A percentile compares a stretch with the other conserved stretches of the same genome.
These are phyloP conservation scores for Hyperoplus lanceolatus DNA, from an alignment of 2,797 vertebrate genomes.

Conservation along the genomic window DNA sequence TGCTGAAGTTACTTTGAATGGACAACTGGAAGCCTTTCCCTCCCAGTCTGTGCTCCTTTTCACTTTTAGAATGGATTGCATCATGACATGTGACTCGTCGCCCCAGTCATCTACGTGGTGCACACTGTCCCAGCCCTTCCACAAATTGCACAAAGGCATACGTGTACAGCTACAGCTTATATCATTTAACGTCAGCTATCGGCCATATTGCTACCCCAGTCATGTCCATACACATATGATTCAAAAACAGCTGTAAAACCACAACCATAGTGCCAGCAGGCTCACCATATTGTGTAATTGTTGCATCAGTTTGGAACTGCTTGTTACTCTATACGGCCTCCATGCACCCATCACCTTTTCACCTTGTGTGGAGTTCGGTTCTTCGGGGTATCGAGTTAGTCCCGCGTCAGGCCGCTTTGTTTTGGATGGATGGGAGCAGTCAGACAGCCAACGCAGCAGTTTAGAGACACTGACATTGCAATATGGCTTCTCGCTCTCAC, in stretches of 20 bases:
- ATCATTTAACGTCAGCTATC: constrained; percentile 12
- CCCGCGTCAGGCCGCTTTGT: constrained; percentile 54
- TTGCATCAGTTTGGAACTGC: constrained; percentile 54
- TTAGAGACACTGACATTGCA: constrained; percentile 68
- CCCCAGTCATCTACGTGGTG: neutral
- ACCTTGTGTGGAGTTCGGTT: constrained; percentile 54
- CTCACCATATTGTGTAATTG: constrained; percentile 45
- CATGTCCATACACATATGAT: neutral
- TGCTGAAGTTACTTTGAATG: constrained; percentile 23
- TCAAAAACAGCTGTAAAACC: constrained; percentile 4
- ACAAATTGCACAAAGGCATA: neutral
- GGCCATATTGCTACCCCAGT: neutral
- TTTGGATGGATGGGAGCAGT: constrained; percentile 59
- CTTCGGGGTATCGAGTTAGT: constrained; percentile 51
- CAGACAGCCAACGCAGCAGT: constrained; percentile 68
- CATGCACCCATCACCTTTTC: constrained; percentile 48
- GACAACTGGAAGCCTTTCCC: neutral
- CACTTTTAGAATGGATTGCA: constrained; percentile 26
- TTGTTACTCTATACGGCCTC: constrained; percentile 43
- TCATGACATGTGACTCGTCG: constrained; percentile 15
- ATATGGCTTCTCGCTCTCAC: constrained; percentile 15
- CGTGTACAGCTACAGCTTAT: constrained; percentile 4
- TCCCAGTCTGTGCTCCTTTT: neutral
- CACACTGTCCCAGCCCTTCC: neutral
- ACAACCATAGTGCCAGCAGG: neutral